These are phyloP conservation scores for Caenorhabditis japonica DNA, from an alignment of 2,888 invertebrate genomes.

Conservation along the genomic window DNA sequence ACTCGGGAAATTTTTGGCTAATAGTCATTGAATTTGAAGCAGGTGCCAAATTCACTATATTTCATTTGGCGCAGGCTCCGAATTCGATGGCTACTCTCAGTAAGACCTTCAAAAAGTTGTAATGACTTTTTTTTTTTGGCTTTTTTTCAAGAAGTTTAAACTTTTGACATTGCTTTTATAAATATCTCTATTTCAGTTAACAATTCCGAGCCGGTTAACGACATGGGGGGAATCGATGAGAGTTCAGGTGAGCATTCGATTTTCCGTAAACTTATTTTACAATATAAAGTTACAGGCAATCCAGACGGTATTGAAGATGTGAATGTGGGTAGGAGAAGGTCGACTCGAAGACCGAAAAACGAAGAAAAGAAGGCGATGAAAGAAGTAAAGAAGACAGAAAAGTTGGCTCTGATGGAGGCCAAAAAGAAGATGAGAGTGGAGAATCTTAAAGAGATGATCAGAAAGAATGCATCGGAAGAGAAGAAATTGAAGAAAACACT, in stretches of 20 bases:
- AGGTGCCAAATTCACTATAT: too few species aligned
- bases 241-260: too few species aligned
- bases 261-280: neutral
- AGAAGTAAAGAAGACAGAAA: neutral
- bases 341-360: slow-evolving; percentile 1
- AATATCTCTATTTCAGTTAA: too few species aligned
- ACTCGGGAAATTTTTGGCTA: too few species aligned
- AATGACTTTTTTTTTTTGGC: neutral
- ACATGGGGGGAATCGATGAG: too few species aligned
- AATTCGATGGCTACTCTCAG: too few species aligned
- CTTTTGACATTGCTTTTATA: too few species aligned
- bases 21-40: too few species aligned
- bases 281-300: neutral
- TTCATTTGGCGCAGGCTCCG: too few species aligned
- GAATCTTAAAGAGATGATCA: neutral
- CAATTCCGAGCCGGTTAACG: too few species aligned
- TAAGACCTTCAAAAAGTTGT: slow-evolving; percentile 1
- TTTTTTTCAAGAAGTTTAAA: too few species aligned
- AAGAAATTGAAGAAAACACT: too few species aligned
- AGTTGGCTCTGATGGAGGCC: neutral
- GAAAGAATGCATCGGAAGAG: neutral
- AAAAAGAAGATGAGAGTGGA: slow-evolving; percentile 6
- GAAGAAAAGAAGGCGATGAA: neutral
- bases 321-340: slow-evolving; percentile 2
- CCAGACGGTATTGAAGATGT: neutral